phyloP scores from a whole-genome alignment of 2,888 invertebrate species.

The Drosophila dives region DNA sequence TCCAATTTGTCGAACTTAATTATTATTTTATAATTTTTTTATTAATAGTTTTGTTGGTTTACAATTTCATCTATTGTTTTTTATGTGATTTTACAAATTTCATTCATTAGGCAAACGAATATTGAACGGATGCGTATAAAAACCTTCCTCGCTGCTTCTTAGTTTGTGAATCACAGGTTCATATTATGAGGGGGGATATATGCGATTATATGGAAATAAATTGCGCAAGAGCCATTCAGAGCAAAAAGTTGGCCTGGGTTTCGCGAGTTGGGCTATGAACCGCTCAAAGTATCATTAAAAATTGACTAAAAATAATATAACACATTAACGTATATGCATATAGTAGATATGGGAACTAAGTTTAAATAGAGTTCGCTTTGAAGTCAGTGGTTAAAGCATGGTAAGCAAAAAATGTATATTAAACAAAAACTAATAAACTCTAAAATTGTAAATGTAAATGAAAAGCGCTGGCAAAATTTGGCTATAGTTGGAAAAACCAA shows the following conservation, averaged over 20 bases:
- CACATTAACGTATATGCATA: constrained; percentile 43
- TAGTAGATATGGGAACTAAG: constrained; percentile 13
- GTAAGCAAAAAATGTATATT: constrained; percentile 34
- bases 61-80: constrained; percentile 15
- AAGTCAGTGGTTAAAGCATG: constrained; percentile 25
- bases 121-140: constrained; percentile 40
- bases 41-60: constrained; percentile 27
- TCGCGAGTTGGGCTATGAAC: constrained; percentile 53
- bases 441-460: constrained; percentile 9
- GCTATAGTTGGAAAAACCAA: constrained; percentile 1
- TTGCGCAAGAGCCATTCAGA: constrained; percentile 52
- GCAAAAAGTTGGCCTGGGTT: constrained; percentile 21
- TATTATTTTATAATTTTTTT: constrained; percentile 7
- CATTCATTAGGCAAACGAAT: constrained; percentile 17
- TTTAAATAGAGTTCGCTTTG: constrained; percentile 20
- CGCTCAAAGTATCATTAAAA: constrained; percentile 67
- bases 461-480: constrained; percentile 24
- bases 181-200: constrained; percentile 41
- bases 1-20: constrained; percentile 11
- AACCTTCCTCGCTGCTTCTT: constrained; percentile 55
- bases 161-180: constrained; percentile 69
- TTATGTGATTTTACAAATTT: constrained; percentile 27
- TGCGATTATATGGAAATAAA: constrained; percentile 31
- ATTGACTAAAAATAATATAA: constrained; percentile 66
- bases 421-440: constrained; percentile 11